Evolutionary conservation across 92 coral and sea anemone genomes (phyloP).

Genomic region (Actinernus sp.): DNA sequence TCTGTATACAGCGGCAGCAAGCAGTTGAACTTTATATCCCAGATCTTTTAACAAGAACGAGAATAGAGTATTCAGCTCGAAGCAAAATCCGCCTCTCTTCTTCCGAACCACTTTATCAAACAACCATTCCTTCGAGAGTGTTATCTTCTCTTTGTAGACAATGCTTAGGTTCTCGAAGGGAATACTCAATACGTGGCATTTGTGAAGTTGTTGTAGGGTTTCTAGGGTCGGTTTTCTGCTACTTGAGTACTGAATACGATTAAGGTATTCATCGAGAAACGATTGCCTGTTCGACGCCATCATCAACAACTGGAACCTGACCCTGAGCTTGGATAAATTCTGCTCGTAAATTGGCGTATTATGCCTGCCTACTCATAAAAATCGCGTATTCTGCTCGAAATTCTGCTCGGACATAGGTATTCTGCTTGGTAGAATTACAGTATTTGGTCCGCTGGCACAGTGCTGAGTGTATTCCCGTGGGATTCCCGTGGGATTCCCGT

Average conservation of each 20-base stretch:
- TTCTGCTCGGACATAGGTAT: too few relatives aligned
- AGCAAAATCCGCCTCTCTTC: conserved; percentile 67
- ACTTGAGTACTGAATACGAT: conserved; percentile 46
- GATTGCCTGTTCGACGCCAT: not conserved
- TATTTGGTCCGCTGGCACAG: too few relatives aligned
- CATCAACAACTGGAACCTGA: too few relatives aligned
- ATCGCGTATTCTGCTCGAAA: too few relatives aligned
- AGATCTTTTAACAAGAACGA: conserved; percentile 33
- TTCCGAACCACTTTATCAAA: conserved; percentile 53
- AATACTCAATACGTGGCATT: conserved; percentile 36
- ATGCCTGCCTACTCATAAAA: too few relatives aligned
- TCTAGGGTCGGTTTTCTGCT: conserved; percentile 31
- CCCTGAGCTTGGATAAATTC: too few relatives aligned
- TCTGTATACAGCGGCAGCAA: conserved; percentile 23
- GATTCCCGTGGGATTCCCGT: too few relatives aligned
- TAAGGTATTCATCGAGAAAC: conserved; percentile 34
- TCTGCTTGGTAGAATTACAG: too few relatives aligned
- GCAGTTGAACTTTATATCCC: conserved; percentile 12
- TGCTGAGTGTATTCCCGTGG: too few relatives aligned
- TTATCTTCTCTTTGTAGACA: conserved; percentile 18
- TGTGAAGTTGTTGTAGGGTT: conserved; percentile 29
- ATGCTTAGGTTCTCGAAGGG: conserved; percentile 66
- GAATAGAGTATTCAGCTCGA: conserved; percentile 48
- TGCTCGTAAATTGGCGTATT: too few relatives aligned
- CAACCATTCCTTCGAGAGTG: conserved; percentile 31